phyloP scores from a whole-genome alignment of 2,888 invertebrate species.

The Asteroscopus sphinx region DNA sequence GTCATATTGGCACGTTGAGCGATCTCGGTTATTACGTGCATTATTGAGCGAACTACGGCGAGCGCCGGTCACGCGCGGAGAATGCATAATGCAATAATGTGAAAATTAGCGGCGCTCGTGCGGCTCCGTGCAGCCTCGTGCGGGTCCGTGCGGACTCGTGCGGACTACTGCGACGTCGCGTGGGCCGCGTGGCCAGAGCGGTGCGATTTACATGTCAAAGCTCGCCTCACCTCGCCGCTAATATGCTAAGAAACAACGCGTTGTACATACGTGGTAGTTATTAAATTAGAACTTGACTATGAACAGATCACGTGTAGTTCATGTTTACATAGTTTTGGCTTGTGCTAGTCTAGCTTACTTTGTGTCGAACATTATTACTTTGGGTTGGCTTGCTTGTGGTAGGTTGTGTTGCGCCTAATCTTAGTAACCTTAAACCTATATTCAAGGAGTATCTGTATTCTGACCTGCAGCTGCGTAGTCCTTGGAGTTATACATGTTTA shows the following conservation, averaged over 20 bases:
- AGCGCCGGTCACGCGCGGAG: constrained; percentile 17
- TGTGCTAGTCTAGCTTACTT: too few species aligned
- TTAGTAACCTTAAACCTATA: too few species aligned
- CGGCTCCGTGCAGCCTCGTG: constrained; percentile 2
- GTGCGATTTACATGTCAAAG: constrained; percentile 53
- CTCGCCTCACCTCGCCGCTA: constrained; percentile 36
- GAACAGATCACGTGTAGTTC: not conserved
- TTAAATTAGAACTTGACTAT: constrained; percentile 35
- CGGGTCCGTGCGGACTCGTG: constrained; percentile 5
- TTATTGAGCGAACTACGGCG: constrained; percentile 11
- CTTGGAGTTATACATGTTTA: too few species aligned
- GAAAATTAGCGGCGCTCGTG: constrained; percentile 25
- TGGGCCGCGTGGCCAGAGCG: too few species aligned
- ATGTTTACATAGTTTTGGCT: not conserved
- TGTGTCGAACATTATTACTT: too few species aligned
- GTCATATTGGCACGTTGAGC: constrained; percentile 25
- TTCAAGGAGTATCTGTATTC: too few species aligned
- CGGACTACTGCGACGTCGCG: constrained; percentile 1
- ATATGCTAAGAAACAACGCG: constrained; percentile 47
- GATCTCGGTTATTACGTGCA: constrained; percentile 32
- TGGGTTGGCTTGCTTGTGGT: too few species aligned
- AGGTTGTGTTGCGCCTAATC: too few species aligned
- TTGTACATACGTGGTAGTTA: constrained; percentile 31
- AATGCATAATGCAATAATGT: constrained; percentile 43
- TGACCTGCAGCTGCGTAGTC: too few species aligned